Conservation (phyloP, 2,888 invertebrate genomes). For the Lycaena phlaeas region DNA sequence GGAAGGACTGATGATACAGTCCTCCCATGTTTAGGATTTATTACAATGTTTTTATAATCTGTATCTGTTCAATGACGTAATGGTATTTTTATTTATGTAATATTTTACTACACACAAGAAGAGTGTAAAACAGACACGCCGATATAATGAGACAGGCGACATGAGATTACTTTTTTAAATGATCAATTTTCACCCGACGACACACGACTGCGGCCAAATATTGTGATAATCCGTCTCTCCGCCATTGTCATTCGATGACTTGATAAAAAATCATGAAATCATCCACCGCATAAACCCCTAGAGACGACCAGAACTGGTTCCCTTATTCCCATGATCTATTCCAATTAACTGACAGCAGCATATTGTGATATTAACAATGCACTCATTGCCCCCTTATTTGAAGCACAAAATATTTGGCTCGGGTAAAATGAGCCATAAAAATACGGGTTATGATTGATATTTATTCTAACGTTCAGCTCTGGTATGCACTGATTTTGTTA, state of each 20-base stretch:
- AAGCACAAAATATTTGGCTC: slow-evolving; percentile 14
- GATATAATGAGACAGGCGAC: too few species aligned
- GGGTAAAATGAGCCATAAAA: slow-evolving; percentile 23
- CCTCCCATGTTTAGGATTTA: too few species aligned
- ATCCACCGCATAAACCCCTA: slow-evolving; percentile 43
- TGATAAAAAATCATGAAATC: slow-evolving; percentile 61
- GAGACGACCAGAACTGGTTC: slow-evolving; percentile 43
- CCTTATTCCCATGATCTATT: slow-evolving; percentile 72
- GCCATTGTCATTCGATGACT: slow-evolving; percentile 66
- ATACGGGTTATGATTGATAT: slow-evolving; percentile 14
- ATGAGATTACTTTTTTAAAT: too few species aligned
- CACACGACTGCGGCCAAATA: slow-evolving; percentile 63
- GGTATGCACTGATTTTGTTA: slow-evolving; percentile 25
- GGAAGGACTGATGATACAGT: too few species aligned
- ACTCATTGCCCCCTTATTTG: slow-evolving; percentile 39
- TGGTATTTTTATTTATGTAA: too few species aligned
- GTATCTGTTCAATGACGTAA: too few species aligned
- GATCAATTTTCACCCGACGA: slow-evolving; percentile 41
- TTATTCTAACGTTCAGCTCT: not conserved
- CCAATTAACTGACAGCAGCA: slow-evolving; percentile 73
- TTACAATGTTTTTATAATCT: too few species aligned
- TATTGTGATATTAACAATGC: slow-evolving; percentile 70
- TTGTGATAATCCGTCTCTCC: slow-evolving; percentile 62
- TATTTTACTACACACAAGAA: too few species aligned
- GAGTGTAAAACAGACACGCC: too few species aligned